A percentile compares a stretch with the other conserved stretches of the same genome.
Conservation (phyloP, 2,888 invertebrate species). For the Glaucopsyche alexis region DNA sequence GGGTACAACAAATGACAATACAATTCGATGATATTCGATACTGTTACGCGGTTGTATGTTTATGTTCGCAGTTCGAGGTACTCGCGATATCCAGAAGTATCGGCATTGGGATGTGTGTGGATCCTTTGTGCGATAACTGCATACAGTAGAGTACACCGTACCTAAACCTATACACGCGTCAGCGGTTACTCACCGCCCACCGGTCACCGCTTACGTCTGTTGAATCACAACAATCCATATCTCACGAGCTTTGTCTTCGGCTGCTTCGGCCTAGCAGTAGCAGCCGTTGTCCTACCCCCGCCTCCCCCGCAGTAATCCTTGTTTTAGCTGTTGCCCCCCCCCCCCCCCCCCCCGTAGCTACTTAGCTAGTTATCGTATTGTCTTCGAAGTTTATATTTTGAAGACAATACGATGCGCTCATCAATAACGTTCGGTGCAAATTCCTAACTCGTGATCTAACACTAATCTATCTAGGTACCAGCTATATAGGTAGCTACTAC, state of each 20-base stretch:
- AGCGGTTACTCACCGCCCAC: conserved; percentile 2
- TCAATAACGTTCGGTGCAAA: neutral
- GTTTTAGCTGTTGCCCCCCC: too few species aligned
- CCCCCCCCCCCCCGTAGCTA: too few species aligned
- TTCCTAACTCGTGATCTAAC: neutral
- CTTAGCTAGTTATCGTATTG: neutral
- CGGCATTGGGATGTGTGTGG: neutral
- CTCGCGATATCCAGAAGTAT: neutral
- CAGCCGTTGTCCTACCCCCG: neutral
- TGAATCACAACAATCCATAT: conserved; percentile 4
- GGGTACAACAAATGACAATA: too few species aligned
- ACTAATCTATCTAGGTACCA: neutral
- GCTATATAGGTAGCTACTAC: neutral
- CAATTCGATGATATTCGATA: neutral
- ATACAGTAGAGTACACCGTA: neutral
- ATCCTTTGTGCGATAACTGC: conserved; percentile 11
- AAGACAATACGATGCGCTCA: conserved; percentile 14
- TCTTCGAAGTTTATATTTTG: neutral
- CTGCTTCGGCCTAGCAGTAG: neutral
- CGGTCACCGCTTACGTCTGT: neutral
- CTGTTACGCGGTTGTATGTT: neutral
- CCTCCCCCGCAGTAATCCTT: neutral
- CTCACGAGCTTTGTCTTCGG: neutral
- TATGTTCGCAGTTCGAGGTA: neutral
- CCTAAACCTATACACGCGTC: neutral